Percentiles rank a stretch among this genome's conserved stretches.
Evolutionary conservation across 2,113 vertebrate genomes (phyloP).

Genomic region (Rostratula benghalensis): DNA sequence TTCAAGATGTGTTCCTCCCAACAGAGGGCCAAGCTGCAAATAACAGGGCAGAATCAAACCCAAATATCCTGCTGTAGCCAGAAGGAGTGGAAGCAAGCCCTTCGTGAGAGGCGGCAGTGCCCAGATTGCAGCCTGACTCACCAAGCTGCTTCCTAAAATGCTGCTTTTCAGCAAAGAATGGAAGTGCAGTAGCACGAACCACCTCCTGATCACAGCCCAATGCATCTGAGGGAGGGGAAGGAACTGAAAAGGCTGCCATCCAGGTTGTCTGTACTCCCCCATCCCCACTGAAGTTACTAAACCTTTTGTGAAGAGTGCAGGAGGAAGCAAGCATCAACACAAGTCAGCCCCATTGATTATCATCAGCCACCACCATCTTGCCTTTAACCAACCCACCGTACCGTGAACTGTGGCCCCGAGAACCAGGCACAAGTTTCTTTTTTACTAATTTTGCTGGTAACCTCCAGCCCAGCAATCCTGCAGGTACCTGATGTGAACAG

Average conservation of each 20-base stretch:
- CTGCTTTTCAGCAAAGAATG: neutral
- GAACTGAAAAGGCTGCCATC: neutral
- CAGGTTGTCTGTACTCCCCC: neutral
- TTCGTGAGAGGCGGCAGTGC: neutral
- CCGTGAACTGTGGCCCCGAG: neutral
- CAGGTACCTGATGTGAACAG: neutral
- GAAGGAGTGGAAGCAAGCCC: neutral
- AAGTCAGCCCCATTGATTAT: neutral
- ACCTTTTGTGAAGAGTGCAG: neutral
- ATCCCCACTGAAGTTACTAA: neutral
- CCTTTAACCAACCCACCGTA: neutral
- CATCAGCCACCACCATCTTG: neutral
- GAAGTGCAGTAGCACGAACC: neutral
- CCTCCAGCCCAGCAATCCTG: neutral
- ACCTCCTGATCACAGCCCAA: neutral
- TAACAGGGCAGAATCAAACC: neutral
- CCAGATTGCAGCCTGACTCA: conserved; percentile 4
- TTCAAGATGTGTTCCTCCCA: neutral
- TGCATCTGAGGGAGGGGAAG: neutral
- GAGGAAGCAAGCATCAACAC: neutral
- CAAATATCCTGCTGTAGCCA: neutral
- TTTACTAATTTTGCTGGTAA: neutral
- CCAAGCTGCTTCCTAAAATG: neutral
- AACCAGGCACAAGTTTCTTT: neutral
- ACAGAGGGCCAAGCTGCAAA: neutral